phyloP scores from a whole-genome alignment of 2,797 vertebrate species.

The Cheracebus regulus region DNA sequence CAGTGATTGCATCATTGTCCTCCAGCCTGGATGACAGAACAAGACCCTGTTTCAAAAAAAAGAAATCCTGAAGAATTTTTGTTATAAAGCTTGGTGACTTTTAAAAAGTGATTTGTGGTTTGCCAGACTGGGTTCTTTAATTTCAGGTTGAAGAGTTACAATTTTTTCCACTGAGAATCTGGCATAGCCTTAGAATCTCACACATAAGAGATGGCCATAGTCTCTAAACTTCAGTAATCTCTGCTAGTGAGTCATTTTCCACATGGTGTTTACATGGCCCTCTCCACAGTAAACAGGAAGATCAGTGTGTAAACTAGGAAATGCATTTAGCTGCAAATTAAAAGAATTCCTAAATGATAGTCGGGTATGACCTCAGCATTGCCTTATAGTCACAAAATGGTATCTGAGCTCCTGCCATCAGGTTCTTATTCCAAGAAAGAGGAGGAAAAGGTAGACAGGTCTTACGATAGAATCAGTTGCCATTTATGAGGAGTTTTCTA shows the following conservation, averaged over 20 bases:
- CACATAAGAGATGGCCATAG: not conserved
- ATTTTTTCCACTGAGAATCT: conserved; percentile 10
- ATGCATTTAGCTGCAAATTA: not conserved
- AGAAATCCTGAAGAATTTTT: not conserved
- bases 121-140: not conserved
- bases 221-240: not conserved
- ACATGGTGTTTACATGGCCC: not conserved
- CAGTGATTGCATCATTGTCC: too few species aligned
- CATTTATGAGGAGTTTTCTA: not conserved
- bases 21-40: too few species aligned
- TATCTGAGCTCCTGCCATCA: not conserved
- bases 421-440: not conserved
- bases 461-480: not conserved
- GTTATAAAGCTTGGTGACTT: not conserved
- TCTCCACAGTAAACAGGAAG: not conserved
- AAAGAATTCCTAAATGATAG: not conserved
- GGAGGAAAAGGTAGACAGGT: not conserved
- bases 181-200: not conserved
- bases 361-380: not conserved
- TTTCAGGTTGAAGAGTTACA: conserved; percentile 7
- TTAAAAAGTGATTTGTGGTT: not conserved
- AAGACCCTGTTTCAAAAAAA: not conserved
- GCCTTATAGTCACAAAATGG: not conserved
- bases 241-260: not conserved
- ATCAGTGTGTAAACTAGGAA: not conserved